Evolutionary conservation across 2,113 vertebrate genomes (phyloP).

Genomic region (Sterna hirundo): DNA sequence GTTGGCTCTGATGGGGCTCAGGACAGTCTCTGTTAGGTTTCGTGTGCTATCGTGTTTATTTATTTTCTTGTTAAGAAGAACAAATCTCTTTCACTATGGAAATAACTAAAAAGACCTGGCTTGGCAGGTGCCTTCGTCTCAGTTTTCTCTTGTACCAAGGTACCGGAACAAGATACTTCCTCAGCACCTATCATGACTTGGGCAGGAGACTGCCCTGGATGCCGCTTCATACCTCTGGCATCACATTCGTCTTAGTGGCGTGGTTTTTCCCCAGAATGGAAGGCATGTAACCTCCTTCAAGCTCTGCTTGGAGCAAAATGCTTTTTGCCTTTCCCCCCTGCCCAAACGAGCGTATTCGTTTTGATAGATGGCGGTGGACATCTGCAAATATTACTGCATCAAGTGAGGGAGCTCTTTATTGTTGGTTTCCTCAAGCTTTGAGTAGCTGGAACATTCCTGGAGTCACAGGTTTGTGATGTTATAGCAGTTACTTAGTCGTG

Average conservation of each 20-base stretch:
- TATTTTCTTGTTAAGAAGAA: background rate
- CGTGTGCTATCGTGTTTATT: fast-evolving
- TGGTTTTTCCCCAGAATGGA: background rate
- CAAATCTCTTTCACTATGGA: background rate
- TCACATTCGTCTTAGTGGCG: background rate
- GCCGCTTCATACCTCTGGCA: background rate
- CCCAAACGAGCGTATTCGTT: fast-evolving
- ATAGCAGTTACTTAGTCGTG: background rate
- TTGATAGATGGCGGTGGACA: background rate
- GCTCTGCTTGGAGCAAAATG: background rate
- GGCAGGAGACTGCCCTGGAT: background rate
- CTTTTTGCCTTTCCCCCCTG: background rate
- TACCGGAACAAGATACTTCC: background rate
- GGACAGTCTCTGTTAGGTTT: background rate
- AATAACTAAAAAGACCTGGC: background rate
- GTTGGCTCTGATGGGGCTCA: background rate
- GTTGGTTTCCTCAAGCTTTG: background rate
- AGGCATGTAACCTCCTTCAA: background rate
- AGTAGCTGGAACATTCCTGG: background rate
- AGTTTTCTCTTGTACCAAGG: background rate
- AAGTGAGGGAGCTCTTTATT: background rate
- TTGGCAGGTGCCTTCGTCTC: background rate
- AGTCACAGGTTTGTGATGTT: background rate
- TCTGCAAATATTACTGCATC: background rate
- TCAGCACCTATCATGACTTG: background rate